Conservation (phyloP, 2,888 invertebrate genomes). For the Sinentomon sp. region DNA sequence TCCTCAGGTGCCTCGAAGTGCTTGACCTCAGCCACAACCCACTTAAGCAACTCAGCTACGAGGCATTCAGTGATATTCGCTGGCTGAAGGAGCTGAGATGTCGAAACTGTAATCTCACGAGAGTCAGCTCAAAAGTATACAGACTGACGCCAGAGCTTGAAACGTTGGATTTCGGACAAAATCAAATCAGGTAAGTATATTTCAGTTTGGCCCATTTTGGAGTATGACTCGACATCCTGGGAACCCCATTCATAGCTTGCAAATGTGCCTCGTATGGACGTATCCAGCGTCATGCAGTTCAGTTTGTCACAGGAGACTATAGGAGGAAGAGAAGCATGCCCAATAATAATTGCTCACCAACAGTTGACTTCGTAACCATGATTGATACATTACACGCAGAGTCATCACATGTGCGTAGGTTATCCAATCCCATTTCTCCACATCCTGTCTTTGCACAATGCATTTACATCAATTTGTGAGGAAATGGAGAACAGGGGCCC, state of each 20-base stretch:
- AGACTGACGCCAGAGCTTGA: constrained; percentile 16
- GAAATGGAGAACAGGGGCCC: no score
- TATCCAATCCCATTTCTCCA: no score
- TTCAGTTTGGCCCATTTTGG: constrained; percentile 9
- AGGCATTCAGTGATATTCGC: constrained; percentile 23
- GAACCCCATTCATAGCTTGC: no score
- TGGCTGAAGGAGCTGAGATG: constrained; percentile 17
- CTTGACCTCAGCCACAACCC: constrained; percentile 48
- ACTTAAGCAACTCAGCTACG: constrained; percentile 39
- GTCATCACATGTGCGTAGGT: no score
- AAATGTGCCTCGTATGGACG: neutral
- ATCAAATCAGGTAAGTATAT: constrained; percentile 11
- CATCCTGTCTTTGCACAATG: no score
- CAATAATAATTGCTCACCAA: no score
- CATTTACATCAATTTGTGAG: no score
- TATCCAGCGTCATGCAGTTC: neutral
- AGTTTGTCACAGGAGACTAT: neutral
- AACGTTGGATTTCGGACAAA: constrained; percentile 13
- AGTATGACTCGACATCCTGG: no score
- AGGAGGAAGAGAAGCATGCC: constrained; percentile 5
- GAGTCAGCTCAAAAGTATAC: constrained; percentile 17
- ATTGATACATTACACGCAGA: no score
- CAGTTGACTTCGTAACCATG: no score
- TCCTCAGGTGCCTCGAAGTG: constrained; percentile 19
- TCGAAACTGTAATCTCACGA: constrained; percentile 17